Evolutionary conservation across 30 jellyfish, hydroid and myxozoan species (phyloP).

Genomic region (Aurelia aurita): DNA sequence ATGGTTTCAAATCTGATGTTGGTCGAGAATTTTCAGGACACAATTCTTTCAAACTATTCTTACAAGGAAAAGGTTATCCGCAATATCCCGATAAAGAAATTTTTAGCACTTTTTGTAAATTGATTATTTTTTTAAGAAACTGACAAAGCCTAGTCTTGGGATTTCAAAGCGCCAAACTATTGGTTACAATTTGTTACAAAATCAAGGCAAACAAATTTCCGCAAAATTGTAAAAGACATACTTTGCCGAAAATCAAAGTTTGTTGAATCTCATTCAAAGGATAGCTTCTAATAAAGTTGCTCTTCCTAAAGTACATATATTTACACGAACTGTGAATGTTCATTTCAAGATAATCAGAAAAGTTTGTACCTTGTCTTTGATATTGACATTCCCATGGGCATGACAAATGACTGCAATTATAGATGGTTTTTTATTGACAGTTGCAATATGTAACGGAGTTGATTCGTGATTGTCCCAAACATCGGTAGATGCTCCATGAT

Average conservation of each 20-base stretch:
- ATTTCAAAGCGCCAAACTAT: not conserved
- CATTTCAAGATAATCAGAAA: not conserved
- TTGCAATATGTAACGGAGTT: constrained; percentile 63
- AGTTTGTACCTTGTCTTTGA: constrained; percentile 42
- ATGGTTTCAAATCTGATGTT: no score
- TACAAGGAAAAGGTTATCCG: no score
- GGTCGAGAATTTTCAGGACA: no score
- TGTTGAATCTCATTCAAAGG: no score
- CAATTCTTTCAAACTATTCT: no score
- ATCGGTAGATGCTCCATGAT: constrained; percentile 58
- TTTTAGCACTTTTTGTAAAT: not conserved
- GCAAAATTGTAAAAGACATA: no score
- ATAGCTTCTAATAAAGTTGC: no score
- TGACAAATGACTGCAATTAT: constrained; percentile 40
- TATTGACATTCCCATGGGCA: constrained; percentile 52
- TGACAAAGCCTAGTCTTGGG: not conserved
- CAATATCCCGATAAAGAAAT: not conserved
- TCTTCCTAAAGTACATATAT: no score
- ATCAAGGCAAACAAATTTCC: not conserved
- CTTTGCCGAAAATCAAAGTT: no score
- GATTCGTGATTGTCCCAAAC: constrained; percentile 41
- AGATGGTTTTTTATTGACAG: constrained; percentile 59
- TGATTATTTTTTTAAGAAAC: not conserved
- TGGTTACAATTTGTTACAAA: not conserved
- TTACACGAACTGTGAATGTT: not conserved